phyloP scores from a whole-genome alignment of 2,113 vertebrate species.

The Dicaeum eximium region DNA sequence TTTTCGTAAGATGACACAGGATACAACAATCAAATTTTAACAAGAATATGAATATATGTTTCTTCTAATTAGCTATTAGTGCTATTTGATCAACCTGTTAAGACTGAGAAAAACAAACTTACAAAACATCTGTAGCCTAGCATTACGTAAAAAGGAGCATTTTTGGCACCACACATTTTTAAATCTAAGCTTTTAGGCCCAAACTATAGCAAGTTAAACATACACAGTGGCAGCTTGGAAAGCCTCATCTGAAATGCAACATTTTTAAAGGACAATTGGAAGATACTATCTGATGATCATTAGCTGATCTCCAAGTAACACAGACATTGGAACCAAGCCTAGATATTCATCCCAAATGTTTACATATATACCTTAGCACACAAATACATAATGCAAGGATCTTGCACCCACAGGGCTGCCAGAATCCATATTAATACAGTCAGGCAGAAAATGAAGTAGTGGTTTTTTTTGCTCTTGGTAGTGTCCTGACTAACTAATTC shows the following conservation, averaged over 20 bases:
- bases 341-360: neutral
- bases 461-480: neutral
- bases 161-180: conserved; percentile 72
- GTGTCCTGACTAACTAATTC: neutral
- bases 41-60: neutral
- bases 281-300: neutral
- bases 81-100: conserved; percentile 8
- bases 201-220: neutral
- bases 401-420: conserved; percentile 20
- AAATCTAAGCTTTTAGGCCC: conserved; percentile 39
- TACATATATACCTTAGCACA: neutral
- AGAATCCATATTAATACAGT: neutral
- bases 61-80: neutral
- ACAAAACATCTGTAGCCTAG: conserved; percentile 47
- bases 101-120: conserved; percentile 31
- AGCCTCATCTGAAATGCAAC: conserved; percentile 29
- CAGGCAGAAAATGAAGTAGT: neutral
- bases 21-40: neutral
- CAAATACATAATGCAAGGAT: neutral
- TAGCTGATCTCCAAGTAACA: neutral
- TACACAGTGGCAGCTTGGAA: conserved; percentile 33
- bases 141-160: conserved; percentile 48
- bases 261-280: neutral
- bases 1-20: neutral
- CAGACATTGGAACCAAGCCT: neutral